Base-by-base conservation (phyloP, 2,797 vertebrate genomes). In the Phalanger gymnotis region DNA sequence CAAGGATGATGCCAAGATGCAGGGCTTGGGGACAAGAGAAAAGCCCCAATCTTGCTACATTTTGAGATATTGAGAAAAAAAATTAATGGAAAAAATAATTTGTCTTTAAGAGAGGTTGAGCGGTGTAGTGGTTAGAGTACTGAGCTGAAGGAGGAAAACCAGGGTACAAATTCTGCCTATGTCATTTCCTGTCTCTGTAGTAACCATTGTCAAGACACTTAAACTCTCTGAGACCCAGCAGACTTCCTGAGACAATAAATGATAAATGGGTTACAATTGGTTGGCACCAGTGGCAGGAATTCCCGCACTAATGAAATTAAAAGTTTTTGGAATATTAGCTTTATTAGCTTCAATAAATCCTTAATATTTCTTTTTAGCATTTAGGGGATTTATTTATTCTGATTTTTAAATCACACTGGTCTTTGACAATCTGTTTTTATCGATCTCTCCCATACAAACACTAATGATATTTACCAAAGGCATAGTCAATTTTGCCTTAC, bases 401-500 rank as follows among this genome's bases (percentile, higher is more conserved):
- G 40, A 28, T 51, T 87, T 87, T 87, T 87, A 51, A 51, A 87
- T 87, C 10, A 27, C 73, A 91, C 34, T 57, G 47, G 53, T 54
- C 14, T 53, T 90, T 12, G 54, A 34, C 89, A 16, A 30, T 47
- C 92, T 90, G 12, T 51, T 13, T 94, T 51, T 93, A 0, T 56
- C 22, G 40, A 30, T 47, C 57, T 90, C 16, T 54, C 52, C 22
- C 52, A 89, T 90, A 55, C 0, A 54, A 90, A 57, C 51, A 92
- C 92, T 96, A 93, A 89, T 31, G 54, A 53, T 58, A 11, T 91
- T 93, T 96, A 92, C 95, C 95, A 95, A 96, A 96, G 55, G 53
- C 53, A 58, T 91, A 40, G n/a, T 14, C 92, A n/a, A 40, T 95
- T 96, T 96, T 97, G 58, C 90, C 51, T 95, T 93, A 55, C 30